Evolutionary conservation across 2,888 invertebrate genomes (phyloP).

Genomic region (Trichopria drosophilae): DNA sequence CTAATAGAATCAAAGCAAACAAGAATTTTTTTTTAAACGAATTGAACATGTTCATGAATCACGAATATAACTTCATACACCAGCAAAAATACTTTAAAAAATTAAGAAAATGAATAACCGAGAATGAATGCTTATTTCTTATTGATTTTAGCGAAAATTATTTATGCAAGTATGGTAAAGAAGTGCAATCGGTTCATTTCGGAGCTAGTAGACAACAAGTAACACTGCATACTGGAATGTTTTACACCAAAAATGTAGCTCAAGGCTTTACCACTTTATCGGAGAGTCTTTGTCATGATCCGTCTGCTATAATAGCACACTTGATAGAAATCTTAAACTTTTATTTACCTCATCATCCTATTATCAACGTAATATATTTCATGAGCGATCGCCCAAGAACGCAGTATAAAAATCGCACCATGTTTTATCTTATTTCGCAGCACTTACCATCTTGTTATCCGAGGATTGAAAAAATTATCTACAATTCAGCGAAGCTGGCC

Average conservation of each 20-base stretch:
- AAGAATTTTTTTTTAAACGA: too few relatives aligned
- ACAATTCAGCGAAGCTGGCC: conserved; percentile 28
- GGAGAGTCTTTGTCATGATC: conserved; percentile 27
- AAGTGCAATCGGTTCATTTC: conserved; percentile 30
- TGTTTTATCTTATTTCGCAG: conserved; percentile 27
- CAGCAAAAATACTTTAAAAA: too few relatives aligned
- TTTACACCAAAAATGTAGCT: conserved; percentile 15
- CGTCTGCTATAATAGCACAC: conserved; percentile 25
- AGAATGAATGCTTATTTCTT: too few relatives aligned
- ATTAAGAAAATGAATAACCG: too few relatives aligned
- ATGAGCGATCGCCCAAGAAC: conserved; percentile 29
- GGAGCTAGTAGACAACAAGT: conserved; percentile 23
- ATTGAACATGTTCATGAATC: too few relatives aligned
- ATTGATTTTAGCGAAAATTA: conserved; percentile 32
- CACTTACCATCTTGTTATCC: conserved; percentile 22
- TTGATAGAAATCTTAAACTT: conserved; percentile 24
- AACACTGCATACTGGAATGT: conserved; percentile 28
- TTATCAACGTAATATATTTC: conserved; percentile 22
- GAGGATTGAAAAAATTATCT: conserved; percentile 19
- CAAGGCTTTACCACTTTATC: conserved; percentile 30
- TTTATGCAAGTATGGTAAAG: conserved; percentile 28
- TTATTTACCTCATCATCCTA: conserved; percentile 10
- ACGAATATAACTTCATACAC: too few relatives aligned
- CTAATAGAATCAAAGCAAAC: too few relatives aligned
- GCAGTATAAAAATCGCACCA: too few relatives aligned